These are phyloP conservation scores for Cariama cristata DNA, from an alignment of 2,113 vertebrate genomes.

Conservation along the genomic window DNA sequence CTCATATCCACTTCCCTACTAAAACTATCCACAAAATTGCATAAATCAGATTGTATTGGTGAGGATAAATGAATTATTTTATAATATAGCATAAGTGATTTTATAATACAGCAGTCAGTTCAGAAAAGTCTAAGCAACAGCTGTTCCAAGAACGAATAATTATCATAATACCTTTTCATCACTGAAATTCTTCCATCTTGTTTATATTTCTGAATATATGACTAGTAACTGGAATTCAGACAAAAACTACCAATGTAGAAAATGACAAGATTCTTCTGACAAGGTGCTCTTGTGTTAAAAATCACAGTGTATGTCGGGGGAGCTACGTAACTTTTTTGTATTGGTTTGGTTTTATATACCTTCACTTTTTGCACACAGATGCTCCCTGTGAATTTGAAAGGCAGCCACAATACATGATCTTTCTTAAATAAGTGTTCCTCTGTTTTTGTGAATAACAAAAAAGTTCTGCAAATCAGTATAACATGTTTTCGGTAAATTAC, in stretches of 20 bases:
- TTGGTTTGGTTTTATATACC: background rate
- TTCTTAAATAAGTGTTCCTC: slow-evolving; percentile 5
- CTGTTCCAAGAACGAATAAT: background rate
- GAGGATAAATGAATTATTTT: background rate
- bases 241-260: background rate
- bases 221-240: background rate
- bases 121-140: background rate
- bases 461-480: background rate
- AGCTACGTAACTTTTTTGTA: background rate
- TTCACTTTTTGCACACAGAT: background rate
- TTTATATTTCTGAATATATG: background rate
- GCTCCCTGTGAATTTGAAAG: background rate
- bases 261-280: background rate
- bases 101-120: background rate
- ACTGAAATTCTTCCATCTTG: background rate
- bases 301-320: background rate
- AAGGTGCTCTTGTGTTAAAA: background rate
- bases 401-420: background rate
- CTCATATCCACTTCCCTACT: background rate
- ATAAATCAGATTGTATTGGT: background rate
- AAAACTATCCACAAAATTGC: background rate
- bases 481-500: background rate
- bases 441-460: background rate
- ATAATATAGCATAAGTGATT: background rate
- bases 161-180: background rate